These are phyloP conservation scores for Cataglyphis hispanica DNA, from an alignment of 1,140 invertebrate species.

Conservation along the genomic window DNA sequence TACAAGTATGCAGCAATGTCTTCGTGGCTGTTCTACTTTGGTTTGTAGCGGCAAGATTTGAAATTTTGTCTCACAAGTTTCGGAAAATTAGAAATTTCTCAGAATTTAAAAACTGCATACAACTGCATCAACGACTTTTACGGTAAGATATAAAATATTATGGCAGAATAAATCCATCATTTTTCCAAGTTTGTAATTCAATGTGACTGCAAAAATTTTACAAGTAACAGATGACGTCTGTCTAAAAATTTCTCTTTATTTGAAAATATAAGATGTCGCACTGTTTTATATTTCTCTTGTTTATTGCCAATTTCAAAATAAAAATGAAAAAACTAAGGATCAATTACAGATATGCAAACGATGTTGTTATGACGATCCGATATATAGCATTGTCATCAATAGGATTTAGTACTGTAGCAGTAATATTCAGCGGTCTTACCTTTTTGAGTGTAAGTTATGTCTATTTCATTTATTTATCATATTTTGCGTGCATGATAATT, in stretches of 20 bases:
- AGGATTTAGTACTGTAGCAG: constrained; percentile 54
- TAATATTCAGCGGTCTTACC: constrained; percentile 62
- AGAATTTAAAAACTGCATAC: constrained; percentile 15
- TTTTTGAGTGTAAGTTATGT: constrained; percentile 69
- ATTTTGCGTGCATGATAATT: constrained; percentile 68
- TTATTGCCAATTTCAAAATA: neutral
- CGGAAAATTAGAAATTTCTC: constrained; percentile 10
- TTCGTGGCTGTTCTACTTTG: constrained; percentile 69
- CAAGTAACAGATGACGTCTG: neutral
- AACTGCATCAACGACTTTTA: constrained; percentile 27
- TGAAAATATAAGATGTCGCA: neutral
- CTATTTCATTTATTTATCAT: constrained; percentile 55
- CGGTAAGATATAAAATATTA: constrained; percentile 10
- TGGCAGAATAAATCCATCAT: neutral
- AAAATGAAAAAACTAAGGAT: neutral
- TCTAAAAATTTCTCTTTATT: neutral
- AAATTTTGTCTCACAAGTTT: constrained; percentile 59
- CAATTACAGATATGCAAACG: constrained; percentile 36
- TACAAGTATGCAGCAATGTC: constrained; percentile 70
- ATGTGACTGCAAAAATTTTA: too few relatives aligned
- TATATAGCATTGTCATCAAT: constrained; percentile 55
- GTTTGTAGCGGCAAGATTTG: constrained; percentile 71
- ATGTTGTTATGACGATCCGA: constrained; percentile 3
- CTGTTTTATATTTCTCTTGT: neutral
- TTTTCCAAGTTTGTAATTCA: too few relatives aligned